Conservation (phyloP, 2,888 invertebrate species). For the Dasysyrphus tricinctus region DNA sequence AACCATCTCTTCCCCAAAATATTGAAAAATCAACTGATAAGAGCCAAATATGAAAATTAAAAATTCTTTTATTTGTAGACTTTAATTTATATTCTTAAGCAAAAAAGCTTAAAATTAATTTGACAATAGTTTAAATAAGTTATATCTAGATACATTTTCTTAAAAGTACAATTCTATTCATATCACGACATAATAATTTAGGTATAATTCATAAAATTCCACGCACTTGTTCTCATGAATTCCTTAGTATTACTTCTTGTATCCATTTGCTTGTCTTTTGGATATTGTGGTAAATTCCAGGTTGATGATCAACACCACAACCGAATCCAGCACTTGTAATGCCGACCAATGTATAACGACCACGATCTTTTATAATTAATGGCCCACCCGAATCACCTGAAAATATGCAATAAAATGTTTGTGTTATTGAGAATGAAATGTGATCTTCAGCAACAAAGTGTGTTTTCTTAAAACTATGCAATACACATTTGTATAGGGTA, state of each 20-base stretch:
- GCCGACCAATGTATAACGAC: constrained; percentile 90
- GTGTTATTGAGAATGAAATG: neutral
- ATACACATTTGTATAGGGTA: neutral
- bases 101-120: constrained; percentile 9
- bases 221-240: constrained; percentile 73
- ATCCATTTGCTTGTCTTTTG: constrained; percentile 89
- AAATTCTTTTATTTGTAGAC: neutral
- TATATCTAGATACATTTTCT: neutral
- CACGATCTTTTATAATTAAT: constrained; percentile 88
- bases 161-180: constrained; percentile 15
- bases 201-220: neutral
- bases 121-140: constrained; percentile 6
- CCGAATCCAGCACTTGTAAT: constrained; percentile 94
- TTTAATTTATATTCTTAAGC: neutral
- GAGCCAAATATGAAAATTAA: neutral
- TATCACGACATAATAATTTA: constrained; percentile 40
- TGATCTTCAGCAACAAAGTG: neutral
- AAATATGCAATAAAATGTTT: constrained; percentile 34
- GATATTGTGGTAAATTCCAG: constrained; percentile 93
- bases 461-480: neutral
- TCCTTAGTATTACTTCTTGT: constrained; percentile 84
- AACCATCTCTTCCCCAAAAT: too few species aligned
- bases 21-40: neutral
- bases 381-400: constrained; percentile 93
- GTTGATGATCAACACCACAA: constrained; percentile 93